phyloP scores from a whole-genome alignment of 2,113 vertebrate genomes.

The Psilopogon haemacephalus region DNA sequence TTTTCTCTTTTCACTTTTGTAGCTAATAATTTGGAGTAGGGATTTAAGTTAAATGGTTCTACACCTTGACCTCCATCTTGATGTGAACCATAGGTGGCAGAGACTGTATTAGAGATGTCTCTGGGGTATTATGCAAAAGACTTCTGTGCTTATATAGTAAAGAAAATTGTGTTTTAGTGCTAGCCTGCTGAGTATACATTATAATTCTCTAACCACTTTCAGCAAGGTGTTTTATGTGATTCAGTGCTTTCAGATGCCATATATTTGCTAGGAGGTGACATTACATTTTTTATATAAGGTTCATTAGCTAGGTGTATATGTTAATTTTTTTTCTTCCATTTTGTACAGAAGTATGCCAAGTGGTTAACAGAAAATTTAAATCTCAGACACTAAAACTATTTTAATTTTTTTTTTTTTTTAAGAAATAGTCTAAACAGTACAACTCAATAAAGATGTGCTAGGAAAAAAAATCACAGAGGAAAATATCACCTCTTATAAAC shows the following conservation, averaged over 20 bases:
- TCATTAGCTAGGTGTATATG: slow-evolving; percentile 42
- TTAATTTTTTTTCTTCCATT: slow-evolving; percentile 18
- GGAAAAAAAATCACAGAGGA: not conserved
- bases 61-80: slow-evolving; percentile 59
- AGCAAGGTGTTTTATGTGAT: slow-evolving; percentile 36
- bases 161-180: slow-evolving; percentile 29
- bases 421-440: not conserved
- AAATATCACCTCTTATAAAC: slow-evolving; percentile 32
- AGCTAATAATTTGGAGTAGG: slow-evolving; percentile 44
- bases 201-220: slow-evolving; percentile 50
- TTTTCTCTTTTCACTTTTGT: not conserved
- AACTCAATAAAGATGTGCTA: slow-evolving; percentile 27
- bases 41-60: slow-evolving; percentile 64
- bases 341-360: slow-evolving; percentile 2
- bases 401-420: not conserved
- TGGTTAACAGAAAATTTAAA: slow-evolving; percentile 17
- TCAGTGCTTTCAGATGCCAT: not conserved
- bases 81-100: slow-evolving; percentile 52
- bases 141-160: slow-evolving; percentile 31
- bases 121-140: slow-evolving; percentile 62
- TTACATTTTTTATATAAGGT: slow-evolving; percentile 35
- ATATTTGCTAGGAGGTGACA: not conserved
- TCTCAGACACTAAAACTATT: slow-evolving; percentile 23
- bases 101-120: slow-evolving; percentile 43
- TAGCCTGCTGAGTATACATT: not conserved